Percentiles rank a stretch among this genome's conserved stretches.
These are phyloP conservation scores for Clarias gariepinus DNA, from an alignment of 2,113 vertebrate species.

Conservation along the genomic window DNA sequence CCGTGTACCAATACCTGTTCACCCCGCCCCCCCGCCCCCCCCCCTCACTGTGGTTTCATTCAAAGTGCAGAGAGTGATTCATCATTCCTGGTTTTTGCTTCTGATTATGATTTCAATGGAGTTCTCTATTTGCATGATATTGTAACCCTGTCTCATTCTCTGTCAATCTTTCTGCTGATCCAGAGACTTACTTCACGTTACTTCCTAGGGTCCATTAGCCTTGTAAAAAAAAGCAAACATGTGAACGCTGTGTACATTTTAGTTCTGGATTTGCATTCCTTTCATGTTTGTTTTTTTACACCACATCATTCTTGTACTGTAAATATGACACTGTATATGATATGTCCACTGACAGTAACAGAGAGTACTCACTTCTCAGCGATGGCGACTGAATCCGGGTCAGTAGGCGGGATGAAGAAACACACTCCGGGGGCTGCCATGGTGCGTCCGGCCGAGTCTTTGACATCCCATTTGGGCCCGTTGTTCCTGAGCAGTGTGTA, in stretches of 20 bases:
- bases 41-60: too few relatives aligned
- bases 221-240: neutral
- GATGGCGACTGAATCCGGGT: constrained; percentile 76
- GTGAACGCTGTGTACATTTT: neutral
- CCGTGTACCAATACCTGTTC: neutral
- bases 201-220: neutral
- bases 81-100: neutral
- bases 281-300: neutral
- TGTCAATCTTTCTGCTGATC: neutral
- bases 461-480: constrained; percentile 83
- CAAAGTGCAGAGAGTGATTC: neutral
- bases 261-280: too few relatives aligned
- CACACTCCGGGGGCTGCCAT: constrained; percentile 83
- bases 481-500: constrained; percentile 87
- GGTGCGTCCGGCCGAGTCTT: constrained; percentile 74
- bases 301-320: too few relatives aligned
- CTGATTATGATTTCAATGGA: neutral
- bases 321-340: neutral
- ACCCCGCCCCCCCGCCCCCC: too few relatives aligned
- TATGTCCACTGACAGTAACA: constrained; percentile 4
- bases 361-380: constrained; percentile 79
- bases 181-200: neutral
- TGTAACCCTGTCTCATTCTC: neutral
- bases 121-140: neutral
- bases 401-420: constrained; percentile 90